phyloP scores from a whole-genome alignment of 2,888 invertebrate species.

The Gastracanthus pulcherrimus region DNA sequence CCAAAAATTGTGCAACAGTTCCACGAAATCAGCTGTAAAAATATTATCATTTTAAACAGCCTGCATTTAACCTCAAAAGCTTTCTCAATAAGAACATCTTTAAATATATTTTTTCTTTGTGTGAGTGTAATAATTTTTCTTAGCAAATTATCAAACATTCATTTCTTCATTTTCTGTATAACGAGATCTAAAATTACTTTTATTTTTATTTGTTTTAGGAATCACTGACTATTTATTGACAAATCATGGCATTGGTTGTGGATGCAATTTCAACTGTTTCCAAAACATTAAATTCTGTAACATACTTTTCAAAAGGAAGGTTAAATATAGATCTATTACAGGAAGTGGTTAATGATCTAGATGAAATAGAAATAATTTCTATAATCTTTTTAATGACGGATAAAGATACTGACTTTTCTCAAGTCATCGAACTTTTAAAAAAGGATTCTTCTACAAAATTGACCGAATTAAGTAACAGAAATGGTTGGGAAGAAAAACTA shows the following conservation, averaged over 20 bases:
- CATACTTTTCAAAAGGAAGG: slow-evolving; percentile 3
- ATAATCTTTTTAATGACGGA: slow-evolving; percentile 51
- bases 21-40: too few species aligned
- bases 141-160: too few species aligned
- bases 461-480: neutral
- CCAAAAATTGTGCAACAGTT: too few species aligned
- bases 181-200: neutral
- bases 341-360: slow-evolving; percentile 32
- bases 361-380: slow-evolving; percentile 37
- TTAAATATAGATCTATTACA: slow-evolving; percentile 7
- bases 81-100: too few species aligned
- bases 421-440: slow-evolving; percentile 1
- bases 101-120: too few species aligned
- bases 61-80: too few species aligned
- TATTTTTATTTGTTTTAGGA: too few species aligned
- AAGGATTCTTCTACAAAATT: neutral
- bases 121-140: too few species aligned
- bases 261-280: slow-evolving; percentile 9
- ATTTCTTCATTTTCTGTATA: neutral
- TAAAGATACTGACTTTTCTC: neutral
- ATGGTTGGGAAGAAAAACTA: slow-evolving; percentile 42
- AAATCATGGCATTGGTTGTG: slow-evolving; percentile 3
- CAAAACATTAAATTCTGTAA: neutral
- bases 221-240: neutral
- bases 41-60: too few species aligned